A percentile compares a stretch with the other conserved stretches of the same genome.
These are phyloP conservation scores for Danio choprae DNA, from an alignment of 2,797 vertebrate species.

Conservation along the genomic window DNA sequence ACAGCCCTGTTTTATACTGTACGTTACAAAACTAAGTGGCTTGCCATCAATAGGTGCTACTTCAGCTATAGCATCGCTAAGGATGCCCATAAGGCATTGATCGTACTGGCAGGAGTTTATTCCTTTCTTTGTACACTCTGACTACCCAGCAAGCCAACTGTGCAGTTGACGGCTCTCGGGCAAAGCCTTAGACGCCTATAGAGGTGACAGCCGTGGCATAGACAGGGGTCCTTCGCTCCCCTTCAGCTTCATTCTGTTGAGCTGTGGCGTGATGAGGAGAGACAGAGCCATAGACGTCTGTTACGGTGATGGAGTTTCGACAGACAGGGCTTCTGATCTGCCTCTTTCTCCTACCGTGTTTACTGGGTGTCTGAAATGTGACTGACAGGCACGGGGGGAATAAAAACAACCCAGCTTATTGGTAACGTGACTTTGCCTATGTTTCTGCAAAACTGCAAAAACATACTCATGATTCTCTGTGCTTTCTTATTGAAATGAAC, in stretches of 20 bases:
- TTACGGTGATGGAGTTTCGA: constrained; percentile 15
- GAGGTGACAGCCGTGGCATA: constrained; percentile 45
- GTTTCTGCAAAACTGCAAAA: background rate
- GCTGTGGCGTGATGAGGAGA: constrained; percentile 15
- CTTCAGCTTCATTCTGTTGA: constrained; percentile 32
- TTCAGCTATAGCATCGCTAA: background rate
- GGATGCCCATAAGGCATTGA: constrained; percentile 23
- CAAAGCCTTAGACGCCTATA: constrained; percentile 22
- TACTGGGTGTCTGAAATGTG: background rate
- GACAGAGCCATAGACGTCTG: constrained; percentile 1
- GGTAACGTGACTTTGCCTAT: background rate
- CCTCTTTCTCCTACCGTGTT: constrained; percentile 7
- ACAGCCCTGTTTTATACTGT: too few species aligned
- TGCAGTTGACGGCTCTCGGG: constrained; percentile 41
- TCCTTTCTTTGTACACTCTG: constrained; percentile 45
- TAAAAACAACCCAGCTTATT: background rate
- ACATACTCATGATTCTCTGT: too few species aligned
- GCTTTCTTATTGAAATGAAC: too few species aligned
- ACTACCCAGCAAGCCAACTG: constrained; percentile 49
- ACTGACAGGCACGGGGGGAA: constrained; percentile 3
- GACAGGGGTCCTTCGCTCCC: constrained; percentile 48
- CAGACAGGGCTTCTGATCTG: constrained; percentile 28
- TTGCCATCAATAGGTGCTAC: constrained; percentile 26
- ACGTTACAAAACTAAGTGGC: constrained; percentile 14
- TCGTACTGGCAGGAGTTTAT: constrained; percentile 31